phyloP scores from a whole-genome alignment of 2,888 invertebrate species.

The Odontocerum albicorne region DNA sequence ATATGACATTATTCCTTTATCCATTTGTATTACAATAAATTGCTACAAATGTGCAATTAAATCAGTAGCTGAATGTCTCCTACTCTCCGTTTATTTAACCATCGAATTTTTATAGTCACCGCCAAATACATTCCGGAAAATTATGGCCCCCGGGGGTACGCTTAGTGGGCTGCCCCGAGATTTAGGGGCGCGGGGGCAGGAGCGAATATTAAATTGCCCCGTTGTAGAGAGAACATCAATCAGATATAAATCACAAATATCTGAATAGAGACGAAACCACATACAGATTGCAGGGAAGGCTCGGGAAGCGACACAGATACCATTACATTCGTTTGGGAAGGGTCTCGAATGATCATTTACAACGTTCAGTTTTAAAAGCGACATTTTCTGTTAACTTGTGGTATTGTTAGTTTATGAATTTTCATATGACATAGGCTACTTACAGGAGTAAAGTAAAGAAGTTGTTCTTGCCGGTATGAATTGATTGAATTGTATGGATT shows the following conservation, averaged over 20 bases:
- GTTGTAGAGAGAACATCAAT: slow-evolving; percentile 1
- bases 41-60: slow-evolving; percentile 7
- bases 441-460: too few relatives aligned
- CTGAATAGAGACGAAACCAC: too few relatives aligned
- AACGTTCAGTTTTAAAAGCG: too few relatives aligned
- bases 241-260: slow-evolving; percentile 7
- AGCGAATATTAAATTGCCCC: slow-evolving; percentile 27
- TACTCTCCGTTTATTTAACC: slow-evolving; percentile 30
- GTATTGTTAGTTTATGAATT: too few relatives aligned
- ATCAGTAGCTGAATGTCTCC: slow-evolving; percentile 1
- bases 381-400: too few relatives aligned
- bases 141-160: slow-evolving; percentile 31
- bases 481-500: too few relatives aligned
- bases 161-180: slow-evolving; percentile 27
- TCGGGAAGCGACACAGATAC: too few relatives aligned
- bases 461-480: too few relatives aligned
- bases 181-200: slow-evolving; percentile 18
- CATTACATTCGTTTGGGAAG: too few relatives aligned
- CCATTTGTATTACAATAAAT: not conserved
- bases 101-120: slow-evolving; percentile 32
- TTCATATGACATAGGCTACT: too few relatives aligned
- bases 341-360: too few relatives aligned
- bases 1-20: not conserved
- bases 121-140: slow-evolving; percentile 27
- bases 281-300: too few relatives aligned